Percentiles rank a stretch among this genome's conserved stretches.
phyloP scores from a whole-genome alignment of 2,797 vertebrate species.

The Notamacropus eugenii region DNA sequence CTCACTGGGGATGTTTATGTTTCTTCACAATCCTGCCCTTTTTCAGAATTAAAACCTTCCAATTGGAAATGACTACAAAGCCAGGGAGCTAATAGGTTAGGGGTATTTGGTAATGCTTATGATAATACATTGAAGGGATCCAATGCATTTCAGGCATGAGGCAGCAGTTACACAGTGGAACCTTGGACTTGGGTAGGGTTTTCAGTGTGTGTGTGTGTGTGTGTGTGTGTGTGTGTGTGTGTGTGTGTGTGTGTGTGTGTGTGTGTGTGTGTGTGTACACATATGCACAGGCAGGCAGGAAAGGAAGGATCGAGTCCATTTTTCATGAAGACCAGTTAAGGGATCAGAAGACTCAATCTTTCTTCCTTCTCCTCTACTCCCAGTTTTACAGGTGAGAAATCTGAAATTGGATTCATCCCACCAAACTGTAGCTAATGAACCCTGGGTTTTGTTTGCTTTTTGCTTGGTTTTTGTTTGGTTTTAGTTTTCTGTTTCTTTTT shows the following conservation, averaged over 20 bases:
- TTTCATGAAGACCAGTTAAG: not conserved
- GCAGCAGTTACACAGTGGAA: not conserved
- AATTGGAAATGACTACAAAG: constrained; percentile 78
- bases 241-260: no score
- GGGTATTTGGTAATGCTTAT: constrained; percentile 51
- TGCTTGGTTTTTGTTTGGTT: not conserved
- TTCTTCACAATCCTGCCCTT: constrained; percentile 79
- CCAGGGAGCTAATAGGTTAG: constrained; percentile 48
- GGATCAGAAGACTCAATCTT: not conserved
- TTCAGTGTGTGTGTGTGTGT: no score
- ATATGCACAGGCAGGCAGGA: not conserved
- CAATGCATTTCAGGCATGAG: not conserved
- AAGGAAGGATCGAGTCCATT: not conserved
- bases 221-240: no score
- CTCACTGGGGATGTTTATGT: constrained; percentile 78
- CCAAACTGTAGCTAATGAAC: not conserved
- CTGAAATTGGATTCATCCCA: not conserved
- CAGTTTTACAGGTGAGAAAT: not conserved
- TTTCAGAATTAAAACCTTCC: constrained; percentile 77
- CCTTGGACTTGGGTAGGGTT: not conserved
- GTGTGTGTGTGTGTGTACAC: no score
- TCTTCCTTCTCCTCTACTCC: not conserved
- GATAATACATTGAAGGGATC: not conserved
- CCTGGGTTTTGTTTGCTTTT: not conserved
- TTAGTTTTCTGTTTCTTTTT: not conserved